phyloP scores from a whole-genome alignment of 2,113 vertebrate species.

The Tupaia tana region DNA sequence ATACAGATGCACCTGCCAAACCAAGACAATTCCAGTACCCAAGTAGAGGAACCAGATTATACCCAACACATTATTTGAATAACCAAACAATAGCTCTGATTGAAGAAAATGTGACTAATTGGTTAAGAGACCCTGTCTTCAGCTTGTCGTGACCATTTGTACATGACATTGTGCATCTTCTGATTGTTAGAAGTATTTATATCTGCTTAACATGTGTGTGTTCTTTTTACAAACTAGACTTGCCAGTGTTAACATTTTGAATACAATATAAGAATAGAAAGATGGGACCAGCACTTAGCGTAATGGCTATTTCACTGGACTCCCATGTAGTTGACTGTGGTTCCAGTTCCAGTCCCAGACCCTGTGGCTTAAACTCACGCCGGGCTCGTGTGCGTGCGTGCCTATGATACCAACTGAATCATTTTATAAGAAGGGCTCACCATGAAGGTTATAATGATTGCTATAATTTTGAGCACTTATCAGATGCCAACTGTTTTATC shows the following conservation, averaged over 20 bases:
- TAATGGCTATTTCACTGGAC: no score
- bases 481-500: background rate
- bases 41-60: background rate
- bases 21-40: background rate
- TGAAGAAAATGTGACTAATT: background rate
- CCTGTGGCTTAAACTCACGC: no score
- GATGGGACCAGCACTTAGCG: no score
- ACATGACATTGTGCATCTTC: background rate
- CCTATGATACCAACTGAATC: background rate
- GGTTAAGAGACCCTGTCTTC: background rate
- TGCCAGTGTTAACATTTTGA: background rate
- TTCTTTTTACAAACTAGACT: background rate
- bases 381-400: no score
- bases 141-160: background rate
- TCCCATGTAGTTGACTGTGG: no score
- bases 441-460: background rate
- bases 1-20: background rate
- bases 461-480: background rate
- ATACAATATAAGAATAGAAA: background rate
- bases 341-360: no score
- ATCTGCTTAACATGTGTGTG: background rate
- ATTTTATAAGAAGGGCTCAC: background rate
- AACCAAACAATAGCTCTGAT: background rate
- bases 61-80: background rate
- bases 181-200: background rate